Percentiles rank a stretch among this genome's conserved stretches.
These are phyloP conservation scores for Tetramorium alpestre DNA, from an alignment of 1,140 invertebrate species.

Conservation along the genomic window DNA sequence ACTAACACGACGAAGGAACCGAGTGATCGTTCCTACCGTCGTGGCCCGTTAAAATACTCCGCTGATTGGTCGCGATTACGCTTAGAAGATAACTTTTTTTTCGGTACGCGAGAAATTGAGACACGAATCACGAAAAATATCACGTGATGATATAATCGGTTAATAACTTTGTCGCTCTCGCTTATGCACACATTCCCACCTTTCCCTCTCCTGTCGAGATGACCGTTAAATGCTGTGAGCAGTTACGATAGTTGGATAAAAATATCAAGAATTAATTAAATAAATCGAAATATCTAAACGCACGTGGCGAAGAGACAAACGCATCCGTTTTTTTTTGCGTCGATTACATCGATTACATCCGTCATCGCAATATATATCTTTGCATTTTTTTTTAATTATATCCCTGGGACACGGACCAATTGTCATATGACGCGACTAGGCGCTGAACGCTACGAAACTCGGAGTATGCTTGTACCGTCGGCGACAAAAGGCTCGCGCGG, in stretches of 20 bases:
- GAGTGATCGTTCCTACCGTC: slow-evolving; percentile 68
- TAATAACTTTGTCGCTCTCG: background rate
- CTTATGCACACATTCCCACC: no score
- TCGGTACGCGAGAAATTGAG: background rate
- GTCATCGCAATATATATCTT: background rate
- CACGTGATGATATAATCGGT: background rate
- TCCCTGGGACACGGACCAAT: slow-evolving; percentile 69
- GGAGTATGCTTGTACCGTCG: slow-evolving; percentile 72
- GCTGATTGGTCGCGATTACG: slow-evolving; percentile 67
- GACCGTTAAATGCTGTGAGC: background rate
- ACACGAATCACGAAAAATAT: background rate
- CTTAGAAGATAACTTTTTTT: slow-evolving; percentile 17
- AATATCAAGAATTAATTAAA: background rate
- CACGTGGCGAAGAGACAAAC: no score
- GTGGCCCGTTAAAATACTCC: slow-evolving; percentile 69
- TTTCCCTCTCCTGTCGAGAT: background rate
- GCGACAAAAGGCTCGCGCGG: slow-evolving; percentile 37
- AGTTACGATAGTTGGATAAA: slow-evolving; percentile 3
- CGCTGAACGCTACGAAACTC: slow-evolving; percentile 64
- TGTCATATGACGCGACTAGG: slow-evolving; percentile 79
- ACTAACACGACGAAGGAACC: slow-evolving; percentile 74
- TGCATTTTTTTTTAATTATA: slow-evolving; percentile 54
- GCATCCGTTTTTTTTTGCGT: background rate
- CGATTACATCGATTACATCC: background rate
- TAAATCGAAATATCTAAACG: background rate